A percentile compares a stretch with the other conserved stretches of the same genome.
phyloP scores from a whole-genome alignment of 2,113 vertebrate species.

The Bucco capensis region DNA sequence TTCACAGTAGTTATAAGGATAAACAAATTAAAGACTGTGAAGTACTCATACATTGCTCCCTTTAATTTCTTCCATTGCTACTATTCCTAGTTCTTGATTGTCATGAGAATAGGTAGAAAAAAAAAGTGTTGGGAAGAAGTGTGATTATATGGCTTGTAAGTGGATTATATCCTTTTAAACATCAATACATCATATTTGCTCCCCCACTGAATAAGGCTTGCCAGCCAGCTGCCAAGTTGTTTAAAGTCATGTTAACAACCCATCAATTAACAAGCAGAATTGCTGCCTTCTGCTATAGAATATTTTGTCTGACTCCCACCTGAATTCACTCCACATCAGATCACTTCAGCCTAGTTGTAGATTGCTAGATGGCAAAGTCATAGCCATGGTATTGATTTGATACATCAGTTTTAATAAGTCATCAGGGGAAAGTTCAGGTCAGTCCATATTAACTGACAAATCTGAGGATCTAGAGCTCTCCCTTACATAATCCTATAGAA shows the following conservation, averaged over 20 bases:
- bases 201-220: background rate
- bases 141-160: background rate
- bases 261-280: conserved; percentile 40
- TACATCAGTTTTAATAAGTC: background rate
- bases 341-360: background rate
- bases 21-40: background rate
- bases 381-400: background rate
- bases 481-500: background rate
- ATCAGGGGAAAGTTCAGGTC: background rate
- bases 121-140: background rate
- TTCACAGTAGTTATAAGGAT: background rate
- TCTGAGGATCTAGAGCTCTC: background rate
- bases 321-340: conserved; percentile 9
- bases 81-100: background rate
- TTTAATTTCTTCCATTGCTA: background rate
- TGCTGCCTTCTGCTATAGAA: conserved; percentile 16
- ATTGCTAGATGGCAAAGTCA: background rate
- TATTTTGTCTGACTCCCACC: conserved; percentile 15
- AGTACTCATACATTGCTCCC: background rate
- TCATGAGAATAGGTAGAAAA: background rate
- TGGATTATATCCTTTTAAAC: conserved; percentile 21
- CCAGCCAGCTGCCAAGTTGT: conserved; percentile 28
- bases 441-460: background rate
- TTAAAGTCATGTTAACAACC: conserved; percentile 25
- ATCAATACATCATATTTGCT: background rate